Conservation (phyloP, 2,797 vertebrate genomes). For the Loriculus beryllinus region DNA sequence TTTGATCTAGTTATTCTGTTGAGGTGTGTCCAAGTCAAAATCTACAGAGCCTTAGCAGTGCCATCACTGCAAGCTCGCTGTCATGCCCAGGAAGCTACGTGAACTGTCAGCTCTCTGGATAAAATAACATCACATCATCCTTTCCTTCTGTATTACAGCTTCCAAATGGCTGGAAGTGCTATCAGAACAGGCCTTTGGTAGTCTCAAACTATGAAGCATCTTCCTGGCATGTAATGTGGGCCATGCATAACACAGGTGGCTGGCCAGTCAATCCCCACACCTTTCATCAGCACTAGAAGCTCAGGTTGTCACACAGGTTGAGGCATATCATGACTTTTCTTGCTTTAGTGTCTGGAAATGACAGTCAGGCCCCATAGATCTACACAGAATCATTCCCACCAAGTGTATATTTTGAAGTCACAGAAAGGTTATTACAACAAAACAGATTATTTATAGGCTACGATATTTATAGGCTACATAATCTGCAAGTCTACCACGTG, state of each 20-base stretch:
- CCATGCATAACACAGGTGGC: neutral
- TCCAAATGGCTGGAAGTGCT: neutral
- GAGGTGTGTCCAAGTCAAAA: neutral
- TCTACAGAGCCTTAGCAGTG: neutral
- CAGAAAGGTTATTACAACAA: neutral
- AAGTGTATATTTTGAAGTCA: neutral
- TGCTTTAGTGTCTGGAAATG: neutral
- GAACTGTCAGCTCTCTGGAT: neutral
- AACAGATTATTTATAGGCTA: neutral
- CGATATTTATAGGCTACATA: neutral
- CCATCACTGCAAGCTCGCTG: neutral
- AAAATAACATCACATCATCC: neutral
- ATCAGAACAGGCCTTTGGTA: neutral
- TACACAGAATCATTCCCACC: neutral
- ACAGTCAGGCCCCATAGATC: neutral
- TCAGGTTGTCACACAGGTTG: neutral
- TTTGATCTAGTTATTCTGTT: neutral
- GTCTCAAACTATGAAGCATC: neutral
- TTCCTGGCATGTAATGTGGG: rapidly evolving
- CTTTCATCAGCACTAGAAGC: neutral
- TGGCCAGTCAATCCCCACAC: neutral
- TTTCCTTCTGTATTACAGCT: neutral
- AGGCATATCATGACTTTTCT: neutral
- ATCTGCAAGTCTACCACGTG: neutral
- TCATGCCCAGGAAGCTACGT: neutral